phyloP scores from a whole-genome alignment of 2,888 invertebrate genomes.

The Nephrotoma guestfalica region DNA sequence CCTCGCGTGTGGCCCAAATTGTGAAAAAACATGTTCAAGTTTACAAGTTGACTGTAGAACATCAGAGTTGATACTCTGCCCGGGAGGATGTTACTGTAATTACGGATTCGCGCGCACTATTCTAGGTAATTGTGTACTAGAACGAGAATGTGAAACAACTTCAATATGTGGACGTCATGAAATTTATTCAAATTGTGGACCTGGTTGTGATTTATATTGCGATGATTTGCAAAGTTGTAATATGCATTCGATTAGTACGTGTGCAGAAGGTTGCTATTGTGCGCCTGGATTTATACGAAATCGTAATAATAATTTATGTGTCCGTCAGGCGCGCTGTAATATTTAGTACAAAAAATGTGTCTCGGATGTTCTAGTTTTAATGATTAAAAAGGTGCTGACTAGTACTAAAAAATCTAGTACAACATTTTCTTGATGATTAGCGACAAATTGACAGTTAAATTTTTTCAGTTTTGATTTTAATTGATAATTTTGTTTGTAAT shows the following conservation, averaged over 20 bases:
- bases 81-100: slow-evolving; percentile 26
- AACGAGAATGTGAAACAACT: neutral
- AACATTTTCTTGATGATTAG: no score
- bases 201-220: neutral
- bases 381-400: neutral
- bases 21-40: neutral
- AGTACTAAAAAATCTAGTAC: neutral
- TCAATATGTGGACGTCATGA: neutral
- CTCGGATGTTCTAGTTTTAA: neutral
- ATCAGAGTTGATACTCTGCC: slow-evolving; percentile 15
- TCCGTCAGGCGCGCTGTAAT: neutral
- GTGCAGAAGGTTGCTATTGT: neutral
- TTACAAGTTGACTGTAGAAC: neutral
- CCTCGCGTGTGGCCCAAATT: neutral
- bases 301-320: neutral
- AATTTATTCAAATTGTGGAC: neutral
- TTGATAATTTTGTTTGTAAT: no score
- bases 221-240: neutral
- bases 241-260: neutral
- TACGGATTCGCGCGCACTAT: slow-evolving; percentile 21
- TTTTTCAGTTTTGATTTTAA: no score
- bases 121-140: slow-evolving; percentile 19
- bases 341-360: neutral
- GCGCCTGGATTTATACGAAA: neutral
- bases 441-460: no score